These are phyloP conservation scores for Caerostris darwini DNA, from an alignment of 1,140 invertebrate genomes.

Conservation along the genomic window DNA sequence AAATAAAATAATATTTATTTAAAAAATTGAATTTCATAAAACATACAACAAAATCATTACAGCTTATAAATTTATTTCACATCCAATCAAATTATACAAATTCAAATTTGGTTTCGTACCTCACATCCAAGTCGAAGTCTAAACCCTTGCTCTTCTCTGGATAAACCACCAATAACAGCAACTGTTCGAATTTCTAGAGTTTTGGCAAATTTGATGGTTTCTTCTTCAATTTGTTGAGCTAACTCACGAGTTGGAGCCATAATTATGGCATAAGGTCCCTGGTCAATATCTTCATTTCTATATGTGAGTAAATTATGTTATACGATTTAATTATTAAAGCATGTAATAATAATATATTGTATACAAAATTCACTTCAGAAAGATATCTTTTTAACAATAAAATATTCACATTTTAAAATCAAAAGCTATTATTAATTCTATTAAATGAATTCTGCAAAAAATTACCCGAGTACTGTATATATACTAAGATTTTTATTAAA, in stretches of 20 bases:
- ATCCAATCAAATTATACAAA: neutral
- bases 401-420: no score
- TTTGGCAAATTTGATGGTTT: constrained; percentile 98
- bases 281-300: constrained; percentile 82
- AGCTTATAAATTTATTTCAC: neutral
- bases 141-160: constrained; percentile 99
- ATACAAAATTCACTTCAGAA: no score
- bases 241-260: constrained; percentile 99
- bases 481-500: no score
- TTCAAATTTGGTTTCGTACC: constrained; percentile 82
- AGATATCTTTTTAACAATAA: no score
- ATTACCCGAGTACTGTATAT: no score
- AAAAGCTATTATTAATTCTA: neutral
- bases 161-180: constrained; percentile 98
- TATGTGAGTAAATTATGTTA: neutral
- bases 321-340: neutral
- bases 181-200: constrained; percentile 97
- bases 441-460: no score
- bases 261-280: constrained; percentile 99
- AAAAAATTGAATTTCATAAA: neutral
- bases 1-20: neutral
- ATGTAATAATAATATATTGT: no score
- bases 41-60: neutral
- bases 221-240: constrained; percentile 99
- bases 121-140: constrained; percentile 97